These are phyloP conservation scores for Drosophila sp. DNA, from an alignment of 1,140 invertebrate species.

Conservation along the genomic window DNA sequence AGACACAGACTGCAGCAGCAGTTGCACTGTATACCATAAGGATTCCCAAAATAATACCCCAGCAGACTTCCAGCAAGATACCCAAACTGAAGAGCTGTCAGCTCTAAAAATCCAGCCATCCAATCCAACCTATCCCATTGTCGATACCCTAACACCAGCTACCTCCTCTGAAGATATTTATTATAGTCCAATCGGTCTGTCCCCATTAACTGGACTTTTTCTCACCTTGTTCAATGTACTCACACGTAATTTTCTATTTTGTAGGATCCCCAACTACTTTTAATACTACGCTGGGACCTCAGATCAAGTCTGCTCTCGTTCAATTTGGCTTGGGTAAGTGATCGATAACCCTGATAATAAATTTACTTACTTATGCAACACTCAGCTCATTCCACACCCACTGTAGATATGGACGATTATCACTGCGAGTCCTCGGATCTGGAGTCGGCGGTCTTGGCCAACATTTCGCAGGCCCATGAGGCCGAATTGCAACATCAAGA, in stretches of 20 bases:
- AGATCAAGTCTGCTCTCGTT: conserved; percentile 42
- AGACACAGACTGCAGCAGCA: conserved; percentile 51
- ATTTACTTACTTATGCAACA: not conserved
- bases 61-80: conserved; percentile 35
- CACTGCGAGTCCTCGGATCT: conserved; percentile 21
- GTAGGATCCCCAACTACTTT: conserved; percentile 67
- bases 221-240: not conserved
- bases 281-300: conserved; percentile 44
- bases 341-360: not conserved
- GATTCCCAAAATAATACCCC: not conserved
- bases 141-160: conserved; percentile 73
- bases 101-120: conserved; percentile 31
- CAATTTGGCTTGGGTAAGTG: conserved; percentile 52
- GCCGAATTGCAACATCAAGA: conserved; percentile 3
- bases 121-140: conserved; percentile 40
- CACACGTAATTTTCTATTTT: not conserved
- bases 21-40: conserved; percentile 26
- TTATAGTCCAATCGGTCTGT: conserved; percentile 80
- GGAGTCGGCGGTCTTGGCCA: conserved; percentile 27
- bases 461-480: conserved; percentile 7
- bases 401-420: conserved; percentile 28
- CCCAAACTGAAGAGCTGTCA: conserved; percentile 26
- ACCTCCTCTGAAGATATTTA: conserved; percentile 78
- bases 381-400: conserved; percentile 63
- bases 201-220: not conserved